Base-by-base conservation (phyloP, 2,797 vertebrate species). In the Geotria australis region DNA sequence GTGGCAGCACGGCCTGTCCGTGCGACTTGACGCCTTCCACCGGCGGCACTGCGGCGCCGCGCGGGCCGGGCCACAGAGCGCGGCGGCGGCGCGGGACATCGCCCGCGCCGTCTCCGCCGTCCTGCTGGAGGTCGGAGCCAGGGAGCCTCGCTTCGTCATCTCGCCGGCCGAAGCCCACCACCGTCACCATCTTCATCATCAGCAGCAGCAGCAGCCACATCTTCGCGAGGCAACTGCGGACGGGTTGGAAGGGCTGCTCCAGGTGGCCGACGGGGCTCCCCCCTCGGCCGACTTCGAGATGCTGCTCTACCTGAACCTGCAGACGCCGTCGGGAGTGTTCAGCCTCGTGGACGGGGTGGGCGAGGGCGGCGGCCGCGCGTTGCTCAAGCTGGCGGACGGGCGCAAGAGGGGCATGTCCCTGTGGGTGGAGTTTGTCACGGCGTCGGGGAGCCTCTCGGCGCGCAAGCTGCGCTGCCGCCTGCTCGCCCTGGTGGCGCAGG, bases 391-490 rank as follows among this genome's bases (percentile, higher is more conserved):
- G 57, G 83, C 79, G 71, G 80, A 83, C 65, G 80, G 80, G 59
- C 76, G 80, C 61, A 83, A 83, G 68, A 68, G 80, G 63, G 83
- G 80, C 67, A 83, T 83, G 80, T 83, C 80, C 51, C 80, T 83
- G 57, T 83, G 80, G 80, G 80, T 82, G 69, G 80, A 83, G 68
- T 83, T 83, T 75, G 83, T 83, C 68, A 83, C 80, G 12, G 80
- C 80, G 58, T 83, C 80, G 13, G 80, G 80, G 57, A 83, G 83
- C 72, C 77, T 83, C 66, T 83, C 80, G 1, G 80, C 80, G 57
- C 78, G 80, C 66, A 83, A 83, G 63, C 82, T 83, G 70, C 72
- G 80, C 58, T 83, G 80, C 63, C 62, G 80, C 47, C 83, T 83
- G 61, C 80, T 83, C 73, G 83, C 80, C 46, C 71, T 83, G 63